A percentile compares a stretch with the other conserved stretches of the same genome.
Evolutionary conservation across 2,797 vertebrate species (phyloP).

Genomic region (Apogon hyalosoma): DNA sequence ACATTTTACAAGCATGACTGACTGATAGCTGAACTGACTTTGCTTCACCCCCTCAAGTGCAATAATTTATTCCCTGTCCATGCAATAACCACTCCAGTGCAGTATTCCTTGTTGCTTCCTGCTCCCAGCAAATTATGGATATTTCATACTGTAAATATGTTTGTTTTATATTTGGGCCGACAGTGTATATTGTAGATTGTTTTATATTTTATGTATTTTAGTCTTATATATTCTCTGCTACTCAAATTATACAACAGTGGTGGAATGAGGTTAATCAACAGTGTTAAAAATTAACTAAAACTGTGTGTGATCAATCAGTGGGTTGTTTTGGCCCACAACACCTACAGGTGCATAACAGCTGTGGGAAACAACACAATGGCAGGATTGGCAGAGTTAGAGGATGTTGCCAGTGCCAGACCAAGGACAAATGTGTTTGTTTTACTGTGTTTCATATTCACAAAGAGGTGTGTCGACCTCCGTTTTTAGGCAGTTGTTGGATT

Average conservation of each 20-base stretch:
- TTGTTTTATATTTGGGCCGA: no score
- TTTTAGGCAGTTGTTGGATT: slow-evolving; percentile 16
- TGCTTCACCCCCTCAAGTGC: no score
- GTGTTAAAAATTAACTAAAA: slow-evolving; percentile 22
- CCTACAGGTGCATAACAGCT: slow-evolving; percentile 47
- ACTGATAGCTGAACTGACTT: no score
- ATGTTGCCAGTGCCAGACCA: slow-evolving; percentile 23
- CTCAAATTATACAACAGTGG: slow-evolving; percentile 18
- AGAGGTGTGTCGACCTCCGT: slow-evolving; percentile 15
- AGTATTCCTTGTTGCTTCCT: no score
- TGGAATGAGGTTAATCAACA: slow-evolving; percentile 17
- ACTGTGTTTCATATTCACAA: slow-evolving; percentile 28
- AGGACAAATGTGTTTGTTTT: slow-evolving; percentile 51
- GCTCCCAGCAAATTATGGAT: no score
- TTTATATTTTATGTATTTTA: no score
- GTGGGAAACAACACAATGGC: slow-evolving; percentile 36
- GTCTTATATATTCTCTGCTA: not conserved
- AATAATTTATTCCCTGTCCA: no score
- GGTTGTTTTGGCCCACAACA: slow-evolving; percentile 37
- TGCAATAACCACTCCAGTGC: no score
- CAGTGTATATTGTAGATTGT: no score
- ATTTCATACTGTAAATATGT: no score
- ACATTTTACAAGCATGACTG: not conserved
- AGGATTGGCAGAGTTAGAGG: slow-evolving; percentile 21
- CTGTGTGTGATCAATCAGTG: slow-evolving; percentile 32